These are phyloP conservation scores for Mus spicilegus DNA, from an alignment of 2,113 vertebrate genomes.

Conservation along the genomic window DNA sequence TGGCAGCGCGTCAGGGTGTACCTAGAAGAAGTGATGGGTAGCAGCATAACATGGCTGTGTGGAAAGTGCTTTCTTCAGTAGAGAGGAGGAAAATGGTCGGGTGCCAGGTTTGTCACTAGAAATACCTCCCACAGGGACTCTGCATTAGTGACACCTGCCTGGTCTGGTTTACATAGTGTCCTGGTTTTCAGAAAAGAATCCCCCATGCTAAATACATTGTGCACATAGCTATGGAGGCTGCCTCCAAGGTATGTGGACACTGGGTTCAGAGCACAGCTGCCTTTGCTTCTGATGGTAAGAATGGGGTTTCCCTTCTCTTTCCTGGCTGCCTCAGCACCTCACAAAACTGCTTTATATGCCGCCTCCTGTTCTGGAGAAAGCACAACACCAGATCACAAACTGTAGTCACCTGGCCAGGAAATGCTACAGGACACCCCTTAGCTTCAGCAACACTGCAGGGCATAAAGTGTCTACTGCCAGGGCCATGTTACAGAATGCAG, in stretches of 20 bases:
- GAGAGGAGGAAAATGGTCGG: not conserved
- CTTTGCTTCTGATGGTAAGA: not conserved
- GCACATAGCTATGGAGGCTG: not conserved
- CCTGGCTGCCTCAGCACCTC: not conserved
- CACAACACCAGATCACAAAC: not conserved
- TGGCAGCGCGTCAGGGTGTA: not conserved
- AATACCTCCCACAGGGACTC: not conserved
- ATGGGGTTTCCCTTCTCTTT: conserved; percentile 15
- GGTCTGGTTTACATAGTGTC: not conserved
- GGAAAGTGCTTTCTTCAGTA: not conserved
- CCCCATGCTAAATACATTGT: not conserved
- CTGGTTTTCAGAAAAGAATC: conserved; percentile 23
- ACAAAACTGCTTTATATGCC: not conserved
- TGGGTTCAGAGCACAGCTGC: not conserved
- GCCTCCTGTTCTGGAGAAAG: not conserved
- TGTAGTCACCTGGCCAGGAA: conserved; percentile 17
- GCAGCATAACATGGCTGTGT: no score
- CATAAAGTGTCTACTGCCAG: not conserved
- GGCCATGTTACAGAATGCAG: not conserved
- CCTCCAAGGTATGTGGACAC: not conserved
- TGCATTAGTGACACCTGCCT: not conserved
- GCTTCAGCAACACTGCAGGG: not conserved
- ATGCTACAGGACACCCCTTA: not conserved
- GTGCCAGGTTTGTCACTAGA: not conserved
- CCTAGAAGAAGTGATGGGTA: not conserved